These are phyloP conservation scores for Polymixis flavicincta DNA, from an alignment of 2,888 invertebrate genomes.

Conservation along the genomic window DNA sequence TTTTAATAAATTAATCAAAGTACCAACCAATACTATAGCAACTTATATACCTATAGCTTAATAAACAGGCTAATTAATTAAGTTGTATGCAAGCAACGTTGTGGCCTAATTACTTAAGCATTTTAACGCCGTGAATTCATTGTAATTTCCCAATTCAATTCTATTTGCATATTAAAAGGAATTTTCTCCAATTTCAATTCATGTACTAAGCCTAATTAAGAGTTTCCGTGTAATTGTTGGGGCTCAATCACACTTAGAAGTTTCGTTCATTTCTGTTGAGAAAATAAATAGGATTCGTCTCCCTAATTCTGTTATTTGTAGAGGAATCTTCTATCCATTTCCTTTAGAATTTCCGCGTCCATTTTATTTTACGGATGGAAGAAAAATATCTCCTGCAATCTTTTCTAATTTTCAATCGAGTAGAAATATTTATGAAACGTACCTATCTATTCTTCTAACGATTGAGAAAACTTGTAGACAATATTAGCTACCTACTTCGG, in stretches of 20 bases:
- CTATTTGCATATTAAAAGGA: conserved; percentile 39
- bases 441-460: neutral
- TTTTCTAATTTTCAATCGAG: conserved; percentile 1
- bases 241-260: conserved; percentile 49
- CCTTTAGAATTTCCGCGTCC: conserved; percentile 17
- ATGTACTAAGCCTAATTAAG: conserved; percentile 40
- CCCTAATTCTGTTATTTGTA: conserved; percentile 17
- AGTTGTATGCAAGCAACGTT: conserved; percentile 34
- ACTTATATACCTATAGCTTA: neutral
- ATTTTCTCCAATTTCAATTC: conserved; percentile 39
- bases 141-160: conserved; percentile 29
- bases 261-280: conserved; percentile 37
- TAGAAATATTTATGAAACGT: neutral
- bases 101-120: conserved; percentile 36
- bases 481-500: neutral
- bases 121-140: conserved; percentile 19
- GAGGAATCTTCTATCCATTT: conserved; percentile 28
- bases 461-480: neutral
- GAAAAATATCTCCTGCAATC: neutral
- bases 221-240: conserved; percentile 45
- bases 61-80: conserved; percentile 14
- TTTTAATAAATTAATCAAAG: conserved; percentile 29
- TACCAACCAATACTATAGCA: neutral
- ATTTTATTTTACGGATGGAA: conserved; percentile 2
- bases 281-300: conserved; percentile 31